These are phyloP conservation scores for Antechinus stuartii DNA, from an alignment of 2,113 vertebrate species.

Conservation along the genomic window DNA sequence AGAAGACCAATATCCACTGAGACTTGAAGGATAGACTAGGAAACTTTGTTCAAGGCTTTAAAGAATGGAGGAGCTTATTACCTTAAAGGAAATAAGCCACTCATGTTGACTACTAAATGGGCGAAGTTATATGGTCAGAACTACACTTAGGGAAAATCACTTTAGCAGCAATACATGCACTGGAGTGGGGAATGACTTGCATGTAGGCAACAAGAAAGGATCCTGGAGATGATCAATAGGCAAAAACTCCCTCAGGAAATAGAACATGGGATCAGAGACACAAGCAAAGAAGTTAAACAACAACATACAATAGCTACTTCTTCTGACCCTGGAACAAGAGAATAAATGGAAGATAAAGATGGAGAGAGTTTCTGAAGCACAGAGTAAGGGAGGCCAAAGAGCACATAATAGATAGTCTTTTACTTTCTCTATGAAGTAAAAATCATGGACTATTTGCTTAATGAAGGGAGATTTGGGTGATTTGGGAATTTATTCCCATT, in stretches of 20 bases:
- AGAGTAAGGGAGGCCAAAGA: background rate
- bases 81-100: background rate
- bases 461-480: too few relatives aligned
- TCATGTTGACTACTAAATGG: background rate
- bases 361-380: background rate
- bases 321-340: background rate
- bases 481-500: background rate
- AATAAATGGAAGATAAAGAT: background rate
- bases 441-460: too few relatives aligned
- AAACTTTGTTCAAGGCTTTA: background rate
- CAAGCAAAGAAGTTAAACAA: background rate
- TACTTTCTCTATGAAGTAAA: too few relatives aligned
- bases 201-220: background rate
- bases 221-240: background rate
- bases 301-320: background rate
- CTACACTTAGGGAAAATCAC: background rate
- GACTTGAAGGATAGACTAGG: background rate
- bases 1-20: background rate
- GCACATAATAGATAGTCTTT: background rate
- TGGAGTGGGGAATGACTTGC: background rate
- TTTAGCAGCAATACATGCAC: background rate
- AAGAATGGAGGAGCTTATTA: background rate
- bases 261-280: background rate
- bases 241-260: background rate
- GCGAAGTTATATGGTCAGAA: background rate